A percentile compares a stretch with the other conserved stretches of the same genome.
Evolutionary conservation across 2,113 vertebrate genomes (phyloP).

Genomic region (Phodopus roborovskii): DNA sequence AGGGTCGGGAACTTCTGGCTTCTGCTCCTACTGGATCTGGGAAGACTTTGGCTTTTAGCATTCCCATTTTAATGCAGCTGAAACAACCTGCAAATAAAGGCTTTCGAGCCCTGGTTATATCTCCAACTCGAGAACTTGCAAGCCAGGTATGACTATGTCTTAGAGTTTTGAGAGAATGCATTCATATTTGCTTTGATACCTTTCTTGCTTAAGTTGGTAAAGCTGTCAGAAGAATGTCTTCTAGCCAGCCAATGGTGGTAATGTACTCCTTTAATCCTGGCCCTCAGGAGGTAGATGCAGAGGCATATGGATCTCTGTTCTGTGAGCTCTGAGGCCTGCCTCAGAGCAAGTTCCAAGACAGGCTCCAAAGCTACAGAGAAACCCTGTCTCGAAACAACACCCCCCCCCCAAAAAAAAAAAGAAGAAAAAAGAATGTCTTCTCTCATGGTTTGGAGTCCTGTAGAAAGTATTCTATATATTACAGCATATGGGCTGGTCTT

Average conservation of each 20-base stretch:
- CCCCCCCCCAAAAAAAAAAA: too few relatives aligned
- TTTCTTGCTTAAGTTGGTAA: slow-evolving; percentile 3
- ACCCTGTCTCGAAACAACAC: too few relatives aligned
- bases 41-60: slow-evolving; percentile 96
- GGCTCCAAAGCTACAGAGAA: too few relatives aligned
- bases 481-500: neutral
- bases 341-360: too few relatives aligned
- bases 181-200: slow-evolving; percentile 23
- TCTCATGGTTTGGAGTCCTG: neutral
- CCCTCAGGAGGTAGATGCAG: too few relatives aligned
- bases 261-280: too few relatives aligned
- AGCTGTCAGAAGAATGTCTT: slow-evolving; percentile 27
- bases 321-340: too few relatives aligned
- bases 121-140: slow-evolving; percentile 96
- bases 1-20: slow-evolving; percentile 96
- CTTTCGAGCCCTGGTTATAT: slow-evolving; percentile 95
- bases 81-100: slow-evolving; percentile 94
- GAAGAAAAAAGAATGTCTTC: neutral
- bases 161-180: slow-evolving; percentile 6
- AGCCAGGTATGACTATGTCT: slow-evolving; percentile 91
- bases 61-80: slow-evolving; percentile 93
- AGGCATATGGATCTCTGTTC: too few relatives aligned
- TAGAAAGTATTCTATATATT: neutral
- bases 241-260: neutral
- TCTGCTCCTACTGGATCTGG: slow-evolving; percentile 98